Percentiles rank a stretch among this genome's conserved stretches.
Conservation (phyloP, 2,797 vertebrate genomes). For the Galaxias olidus region DNA sequence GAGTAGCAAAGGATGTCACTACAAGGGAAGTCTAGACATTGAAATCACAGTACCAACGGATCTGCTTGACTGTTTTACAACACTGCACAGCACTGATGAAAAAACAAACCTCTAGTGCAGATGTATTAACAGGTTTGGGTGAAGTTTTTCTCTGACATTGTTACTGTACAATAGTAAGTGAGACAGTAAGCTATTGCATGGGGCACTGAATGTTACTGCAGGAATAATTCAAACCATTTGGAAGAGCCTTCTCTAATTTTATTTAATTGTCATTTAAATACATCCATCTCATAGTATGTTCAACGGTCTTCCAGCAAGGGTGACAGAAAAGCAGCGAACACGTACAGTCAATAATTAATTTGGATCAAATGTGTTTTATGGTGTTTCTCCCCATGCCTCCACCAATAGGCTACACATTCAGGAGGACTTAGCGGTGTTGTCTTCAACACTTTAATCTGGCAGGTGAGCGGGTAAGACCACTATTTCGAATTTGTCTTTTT, state of each 20-base stretch:
- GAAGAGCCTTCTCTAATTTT: slow-evolving; percentile 65
- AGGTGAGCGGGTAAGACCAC: neutral
- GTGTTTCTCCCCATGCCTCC: too few relatives aligned
- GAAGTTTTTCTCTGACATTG: slow-evolving; percentile 55
- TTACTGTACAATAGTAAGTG: slow-evolving; percentile 65
- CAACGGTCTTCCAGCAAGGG: too few relatives aligned
- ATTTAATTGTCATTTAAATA: too few relatives aligned
- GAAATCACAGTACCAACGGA: slow-evolving; percentile 21
- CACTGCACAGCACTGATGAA: slow-evolving; percentile 32
- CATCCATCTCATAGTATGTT: too few relatives aligned
- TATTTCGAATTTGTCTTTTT: slow-evolving; percentile 20
- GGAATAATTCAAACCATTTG: slow-evolving; percentile 56
- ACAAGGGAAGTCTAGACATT: slow-evolving; percentile 1
- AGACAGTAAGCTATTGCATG: slow-evolving; percentile 62
- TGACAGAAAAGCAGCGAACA: too few relatives aligned
- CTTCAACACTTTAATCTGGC: neutral
- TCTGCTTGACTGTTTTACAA: slow-evolving; percentile 28
- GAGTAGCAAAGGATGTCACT: neutral
- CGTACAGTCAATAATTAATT: too few relatives aligned
- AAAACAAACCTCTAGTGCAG: slow-evolving; percentile 41
- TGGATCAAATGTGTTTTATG: too few relatives aligned
- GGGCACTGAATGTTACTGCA: slow-evolving; percentile 55
- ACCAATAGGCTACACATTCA: too few relatives aligned
- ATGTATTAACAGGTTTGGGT: slow-evolving; percentile 43
- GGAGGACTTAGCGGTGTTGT: too few relatives aligned